Evolutionary conservation across 2,113 vertebrate species (phyloP).

Genomic region (Lathamus discolor): DNA sequence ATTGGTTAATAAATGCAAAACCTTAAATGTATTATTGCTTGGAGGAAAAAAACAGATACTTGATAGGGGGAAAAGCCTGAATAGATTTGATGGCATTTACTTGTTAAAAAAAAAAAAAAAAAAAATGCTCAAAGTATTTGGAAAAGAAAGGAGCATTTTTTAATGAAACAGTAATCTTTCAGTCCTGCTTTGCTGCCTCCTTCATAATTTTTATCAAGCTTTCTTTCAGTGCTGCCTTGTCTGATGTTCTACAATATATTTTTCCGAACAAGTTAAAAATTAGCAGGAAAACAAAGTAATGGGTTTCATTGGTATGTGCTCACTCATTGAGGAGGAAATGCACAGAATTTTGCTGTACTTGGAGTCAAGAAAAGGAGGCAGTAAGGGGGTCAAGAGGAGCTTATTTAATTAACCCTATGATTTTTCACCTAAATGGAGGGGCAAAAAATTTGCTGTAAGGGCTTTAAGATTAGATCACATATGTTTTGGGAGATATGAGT

Average conservation of each 20-base stretch:
- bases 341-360: background rate
- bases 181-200: background rate
- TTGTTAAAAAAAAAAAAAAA: background rate
- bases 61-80: background rate
- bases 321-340: background rate
- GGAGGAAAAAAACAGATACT: background rate
- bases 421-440: background rate
- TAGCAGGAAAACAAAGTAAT: background rate
- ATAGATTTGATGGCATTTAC: background rate
- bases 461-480: background rate
- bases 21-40: background rate
- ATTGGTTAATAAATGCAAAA: background rate
- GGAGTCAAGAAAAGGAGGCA: background rate
- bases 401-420: background rate
- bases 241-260: background rate
- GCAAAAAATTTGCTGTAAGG: background rate
- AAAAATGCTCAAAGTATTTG: background rate
- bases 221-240: background rate
- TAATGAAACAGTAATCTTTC: background rate
- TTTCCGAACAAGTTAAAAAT: background rate
- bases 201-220: background rate
- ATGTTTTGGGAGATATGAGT: background rate
- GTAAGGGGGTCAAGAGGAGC: accelerated
- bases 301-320: background rate
- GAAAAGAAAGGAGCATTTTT: background rate